Evolutionary conservation across 2,888 invertebrate species (phyloP), one percentile per base, ranked within the genome.

Genomic region (Epistrophe grossulariae): DNA sequence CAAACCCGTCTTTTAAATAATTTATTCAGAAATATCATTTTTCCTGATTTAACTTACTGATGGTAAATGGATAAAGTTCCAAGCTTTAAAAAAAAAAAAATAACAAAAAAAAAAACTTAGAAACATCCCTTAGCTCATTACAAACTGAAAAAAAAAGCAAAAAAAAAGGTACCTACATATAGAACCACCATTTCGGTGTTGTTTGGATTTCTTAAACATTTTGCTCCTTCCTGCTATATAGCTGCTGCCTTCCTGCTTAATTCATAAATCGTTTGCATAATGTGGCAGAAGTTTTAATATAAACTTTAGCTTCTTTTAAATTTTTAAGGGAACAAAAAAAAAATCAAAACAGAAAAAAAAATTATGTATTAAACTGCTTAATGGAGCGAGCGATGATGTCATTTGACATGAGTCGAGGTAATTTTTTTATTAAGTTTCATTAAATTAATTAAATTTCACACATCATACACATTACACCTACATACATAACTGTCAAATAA

Each of bases 201-300:
- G 9, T 57, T 57, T 57, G 57, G n/a, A 2, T 35, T 57, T 35
- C 10, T 57, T 17, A 57, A 35, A 35, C 31, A 57, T 17, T 31
- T 0, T 57, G 57, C 57, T 35, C 8, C 52, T 28, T 35, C 8
- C 52, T 28, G 24, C 13, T 52, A n/a, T n/a, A n/a, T n/a, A 6
- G 6, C 1, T 13, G 19, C 52, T 50, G 50, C 13, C 11, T 40
- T 10, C 13, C 13, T 52, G 38, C 40, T 60, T 60, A 55, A 68
- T 84, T 84, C 68, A 77, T 72, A 77, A 84, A 84, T 76, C 71
- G 66, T 77, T 80, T 80, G 76, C 76, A 80, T 84, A 80, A 81
- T 84, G 72, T 72, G 68, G 59, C 62, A 40, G 48, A 77, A 81
- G 66, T 77, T 84, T 80, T 76, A 79, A 79, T 80, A 71, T 74